Evolutionary conservation across 2,797 vertebrate genomes (phyloP), one percentile per base, ranked within the genome.

Genomic region (Lepus oiostolus): DNA sequence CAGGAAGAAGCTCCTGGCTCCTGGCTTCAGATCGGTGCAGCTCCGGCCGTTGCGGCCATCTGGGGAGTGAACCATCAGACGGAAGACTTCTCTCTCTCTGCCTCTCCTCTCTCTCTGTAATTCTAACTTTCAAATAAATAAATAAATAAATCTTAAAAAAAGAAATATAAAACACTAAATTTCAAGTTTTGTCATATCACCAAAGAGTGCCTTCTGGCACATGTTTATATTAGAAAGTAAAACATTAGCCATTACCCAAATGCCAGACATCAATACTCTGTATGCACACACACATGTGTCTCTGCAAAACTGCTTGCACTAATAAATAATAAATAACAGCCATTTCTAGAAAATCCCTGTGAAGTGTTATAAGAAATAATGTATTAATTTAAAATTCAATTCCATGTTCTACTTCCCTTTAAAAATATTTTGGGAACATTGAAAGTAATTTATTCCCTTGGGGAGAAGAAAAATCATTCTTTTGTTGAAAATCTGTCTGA

Each of bases 111-210:
- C 42, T 47, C 42, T 47, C 8, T 42, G 42, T 47, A 47, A 47
- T 47, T 47, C 42, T 47, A 5, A 47, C 42, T 47, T 47, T 47
- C 42, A 47, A 47, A 47, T 47, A 47, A 47, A 10, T 47, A 47
- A 47, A 10, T 47, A 47, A 47, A 47, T 47, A 47, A 47, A 47
- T 47, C 8, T 47, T 47, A 47, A 89, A 83, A 16, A 30, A 86
- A 80, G 71, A 91, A 92, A 94, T n/a, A 94, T 72, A 88, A 11
- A 88, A 81, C 13, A 50, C 30, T 19, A 65, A 82, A 90, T 38
- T 30, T 38, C 21, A 94, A 88, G 30, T 17, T 88, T 65, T 1
- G 16, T 82, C 52, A 35, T 1, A 62, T 16, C 24, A 68, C 63
- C 83, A 90, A 88, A 52, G 58, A 95, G 30, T 63, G 75, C 13